Evolutionary conservation across 1,140 invertebrate species (phyloP).

Genomic region (Drosophila oshimai): DNA sequence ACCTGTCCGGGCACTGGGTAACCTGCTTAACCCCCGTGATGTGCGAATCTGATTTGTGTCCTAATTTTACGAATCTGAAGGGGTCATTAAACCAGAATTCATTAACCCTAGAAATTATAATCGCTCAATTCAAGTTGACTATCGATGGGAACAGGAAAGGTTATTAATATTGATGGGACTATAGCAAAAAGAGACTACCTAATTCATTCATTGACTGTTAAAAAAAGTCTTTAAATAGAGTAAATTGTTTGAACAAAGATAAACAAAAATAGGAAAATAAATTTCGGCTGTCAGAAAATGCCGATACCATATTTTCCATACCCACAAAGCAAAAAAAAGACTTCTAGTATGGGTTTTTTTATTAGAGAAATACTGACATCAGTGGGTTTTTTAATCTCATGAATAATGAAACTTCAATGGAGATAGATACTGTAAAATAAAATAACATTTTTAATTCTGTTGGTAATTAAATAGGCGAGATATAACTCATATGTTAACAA

Average conservation of each 20-base stretch:
- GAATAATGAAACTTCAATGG: too few species aligned
- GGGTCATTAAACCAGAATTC: not conserved
- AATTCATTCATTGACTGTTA: conserved; percentile 20
- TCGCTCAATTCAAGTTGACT: conserved; percentile 2
- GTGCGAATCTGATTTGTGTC: conserved; percentile 6
- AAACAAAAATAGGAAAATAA: not conserved
- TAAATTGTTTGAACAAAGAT: conserved; percentile 19
- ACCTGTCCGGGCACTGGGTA: not conserved
- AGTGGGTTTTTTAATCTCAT: too few species aligned
- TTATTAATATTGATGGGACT: conserved; percentile 29
- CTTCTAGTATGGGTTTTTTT: not conserved
- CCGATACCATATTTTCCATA: not conserved
- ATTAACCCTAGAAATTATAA: conserved; percentile 11
- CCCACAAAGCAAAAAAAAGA: not conserved
- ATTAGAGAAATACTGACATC: not conserved
- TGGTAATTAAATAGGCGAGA: too few species aligned
- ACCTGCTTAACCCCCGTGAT: conserved; percentile 1
- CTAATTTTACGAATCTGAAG: not conserved
- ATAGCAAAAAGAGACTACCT: not conserved
- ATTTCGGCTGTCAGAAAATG: not conserved
- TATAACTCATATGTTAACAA: not conserved
- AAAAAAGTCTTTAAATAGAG: conserved; percentile 6
- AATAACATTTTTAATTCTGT: too few species aligned
- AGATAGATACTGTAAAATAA: too few species aligned
- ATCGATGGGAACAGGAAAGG: conserved; percentile 11